phyloP scores from a whole-genome alignment of 2,113 vertebrate species.

The Scomber japonicus region DNA sequence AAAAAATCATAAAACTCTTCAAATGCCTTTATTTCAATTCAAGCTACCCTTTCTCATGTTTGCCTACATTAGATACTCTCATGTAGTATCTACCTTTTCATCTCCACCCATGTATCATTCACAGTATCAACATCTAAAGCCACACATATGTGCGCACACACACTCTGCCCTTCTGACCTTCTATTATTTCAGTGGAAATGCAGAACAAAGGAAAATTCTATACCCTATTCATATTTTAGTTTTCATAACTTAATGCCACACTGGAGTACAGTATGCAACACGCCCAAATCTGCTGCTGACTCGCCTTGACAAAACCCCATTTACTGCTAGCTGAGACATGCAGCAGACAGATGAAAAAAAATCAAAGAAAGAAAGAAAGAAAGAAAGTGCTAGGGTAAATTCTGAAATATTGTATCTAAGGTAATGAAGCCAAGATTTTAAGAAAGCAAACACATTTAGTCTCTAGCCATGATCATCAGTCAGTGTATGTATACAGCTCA shows the following conservation, averaged over 20 bases:
- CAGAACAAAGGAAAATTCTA: constrained; percentile 58
- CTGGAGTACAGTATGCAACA: constrained; percentile 43
- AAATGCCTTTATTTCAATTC: not conserved
- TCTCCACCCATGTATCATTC: not conserved
- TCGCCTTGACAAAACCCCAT: constrained; percentile 59
- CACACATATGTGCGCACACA: not conserved
- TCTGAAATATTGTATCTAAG: constrained; percentile 11
- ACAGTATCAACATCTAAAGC: not conserved
- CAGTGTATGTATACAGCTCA: too few species aligned
- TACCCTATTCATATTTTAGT: constrained; percentile 54
- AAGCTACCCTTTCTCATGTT: not conserved
- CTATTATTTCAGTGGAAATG: constrained; percentile 23
- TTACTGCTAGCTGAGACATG: constrained; percentile 71
- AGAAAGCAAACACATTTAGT: too few species aligned
- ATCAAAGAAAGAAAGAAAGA: constrained; percentile 4
- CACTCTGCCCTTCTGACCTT: not conserved
- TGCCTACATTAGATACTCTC: not conserved
- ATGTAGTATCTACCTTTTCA: not conserved
- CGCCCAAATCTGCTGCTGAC: constrained; percentile 54
- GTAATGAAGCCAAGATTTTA: not conserved
- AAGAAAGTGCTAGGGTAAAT: constrained; percentile 13
- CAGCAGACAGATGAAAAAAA: not conserved
- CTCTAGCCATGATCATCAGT: too few species aligned
- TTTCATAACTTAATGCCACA: constrained; percentile 53
- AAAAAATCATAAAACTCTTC: not conserved